A percentile compares a stretch with the other conserved stretches of the same genome.
Evolutionary conservation across 1,140 invertebrate species (phyloP).

Genomic region (Macrobrachium rosenbergii): DNA sequence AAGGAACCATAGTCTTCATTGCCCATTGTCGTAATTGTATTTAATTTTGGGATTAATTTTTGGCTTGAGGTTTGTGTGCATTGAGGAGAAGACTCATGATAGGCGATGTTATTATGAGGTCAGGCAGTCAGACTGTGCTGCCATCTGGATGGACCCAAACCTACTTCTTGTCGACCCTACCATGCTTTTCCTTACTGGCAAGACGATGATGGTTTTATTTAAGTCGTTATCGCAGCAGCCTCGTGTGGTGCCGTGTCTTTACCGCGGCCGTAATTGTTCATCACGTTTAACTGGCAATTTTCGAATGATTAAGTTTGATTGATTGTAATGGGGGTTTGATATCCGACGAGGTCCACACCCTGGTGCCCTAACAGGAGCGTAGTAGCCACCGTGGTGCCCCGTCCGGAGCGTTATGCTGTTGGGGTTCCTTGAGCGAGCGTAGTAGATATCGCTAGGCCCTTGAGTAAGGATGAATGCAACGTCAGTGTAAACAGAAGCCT

Average conservation of each 20-base stretch:
- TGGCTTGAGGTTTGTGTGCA: no score
- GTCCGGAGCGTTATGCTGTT: slow-evolving; percentile 22
- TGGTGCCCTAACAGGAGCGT: slow-evolving; percentile 30
- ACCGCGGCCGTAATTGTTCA: no score
- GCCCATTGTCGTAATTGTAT: no score
- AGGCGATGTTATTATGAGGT: background rate
- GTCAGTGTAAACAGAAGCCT: slow-evolving; percentile 38
- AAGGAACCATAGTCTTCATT: no score
- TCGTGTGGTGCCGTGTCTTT: no score
- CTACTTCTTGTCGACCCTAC: background rate
- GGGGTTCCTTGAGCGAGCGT: slow-evolving; percentile 33
- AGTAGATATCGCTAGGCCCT: background rate
- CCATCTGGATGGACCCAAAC: slow-evolving; percentile 33
- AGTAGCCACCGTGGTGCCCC: slow-evolving; percentile 28
- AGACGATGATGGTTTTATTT: background rate
- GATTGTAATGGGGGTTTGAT: no score
- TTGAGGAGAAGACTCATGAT: no score
- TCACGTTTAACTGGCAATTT: no score
- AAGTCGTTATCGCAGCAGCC: no score
- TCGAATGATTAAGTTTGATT: no score
- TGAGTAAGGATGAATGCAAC: background rate
- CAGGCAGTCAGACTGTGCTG: slow-evolving; percentile 2
- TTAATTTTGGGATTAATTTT: no score
- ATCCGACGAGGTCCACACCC: slow-evolving; percentile 33
- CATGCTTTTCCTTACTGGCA: background rate